Percentiles rank a stretch among this genome's conserved stretches.
phyloP scores from a whole-genome alignment of 2,888 invertebrate species.

The Yponomeuta plumbellus region DNA sequence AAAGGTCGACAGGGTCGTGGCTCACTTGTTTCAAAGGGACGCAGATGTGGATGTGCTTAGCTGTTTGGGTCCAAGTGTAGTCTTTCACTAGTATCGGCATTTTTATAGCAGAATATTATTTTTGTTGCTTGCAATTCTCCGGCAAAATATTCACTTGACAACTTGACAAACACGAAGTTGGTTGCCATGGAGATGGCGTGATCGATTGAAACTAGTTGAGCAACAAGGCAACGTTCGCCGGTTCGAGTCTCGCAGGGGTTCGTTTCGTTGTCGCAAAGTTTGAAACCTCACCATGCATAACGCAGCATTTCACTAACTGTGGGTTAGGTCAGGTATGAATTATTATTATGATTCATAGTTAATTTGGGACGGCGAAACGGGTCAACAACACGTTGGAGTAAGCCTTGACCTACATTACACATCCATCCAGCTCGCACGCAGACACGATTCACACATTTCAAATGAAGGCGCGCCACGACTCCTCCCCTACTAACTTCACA shows the following conservation, averaged over 20 bases:
- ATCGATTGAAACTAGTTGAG: background rate
- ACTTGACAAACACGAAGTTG: too few species aligned
- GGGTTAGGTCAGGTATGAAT: too few species aligned
- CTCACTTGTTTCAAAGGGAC: constrained; percentile 80
- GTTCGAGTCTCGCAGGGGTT: background rate
- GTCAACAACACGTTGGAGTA: background rate
- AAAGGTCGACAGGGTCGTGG: constrained; percentile 81
- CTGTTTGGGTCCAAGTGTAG: constrained; percentile 85
- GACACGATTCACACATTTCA: background rate
- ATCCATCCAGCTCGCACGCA: background rate
- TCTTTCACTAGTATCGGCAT: constrained; percentile 88
- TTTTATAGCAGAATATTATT: constrained; percentile 19
- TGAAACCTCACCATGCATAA: too few species aligned
- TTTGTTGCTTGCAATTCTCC: background rate
- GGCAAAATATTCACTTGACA: background rate
- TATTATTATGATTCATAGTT: too few species aligned
- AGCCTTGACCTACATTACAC: background rate
- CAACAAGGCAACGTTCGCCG: background rate
- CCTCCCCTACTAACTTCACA: background rate
- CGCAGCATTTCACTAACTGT: too few species aligned
- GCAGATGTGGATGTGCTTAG: constrained; percentile 75
- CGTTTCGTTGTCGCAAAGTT: too few species aligned
- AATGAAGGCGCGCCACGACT: background rate
- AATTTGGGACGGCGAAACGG: too few species aligned
- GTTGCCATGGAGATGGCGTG: background rate